These are phyloP conservation scores for Guaruba guarouba DNA, from an alignment of 2,113 vertebrate genomes.

Conservation along the genomic window DNA sequence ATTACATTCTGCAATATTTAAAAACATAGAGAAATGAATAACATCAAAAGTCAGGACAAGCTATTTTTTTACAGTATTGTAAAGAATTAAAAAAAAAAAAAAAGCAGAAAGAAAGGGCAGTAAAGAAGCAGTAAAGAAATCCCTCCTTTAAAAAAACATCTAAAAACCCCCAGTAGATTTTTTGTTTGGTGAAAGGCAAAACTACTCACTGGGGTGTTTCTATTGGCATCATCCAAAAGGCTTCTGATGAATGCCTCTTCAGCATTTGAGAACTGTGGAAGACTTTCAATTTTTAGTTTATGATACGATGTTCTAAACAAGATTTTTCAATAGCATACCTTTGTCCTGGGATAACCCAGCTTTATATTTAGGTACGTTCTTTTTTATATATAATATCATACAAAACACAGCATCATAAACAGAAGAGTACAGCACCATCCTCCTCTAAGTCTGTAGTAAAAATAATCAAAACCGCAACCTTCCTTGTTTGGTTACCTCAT, in stretches of 20 bases:
- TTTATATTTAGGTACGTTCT: background rate
- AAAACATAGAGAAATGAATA: background rate
- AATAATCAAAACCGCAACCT: background rate
- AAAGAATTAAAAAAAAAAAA: background rate
- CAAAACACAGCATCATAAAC: background rate
- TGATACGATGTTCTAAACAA: background rate
- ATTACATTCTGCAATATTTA: background rate
- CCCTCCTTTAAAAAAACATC: background rate
- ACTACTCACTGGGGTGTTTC: background rate
- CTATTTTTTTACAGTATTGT: background rate
- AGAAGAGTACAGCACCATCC: background rate
- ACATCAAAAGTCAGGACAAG: background rate
- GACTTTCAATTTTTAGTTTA: background rate
- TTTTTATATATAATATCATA: background rate
- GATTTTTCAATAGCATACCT: background rate
- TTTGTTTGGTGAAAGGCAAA: background rate
- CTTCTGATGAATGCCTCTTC: background rate
- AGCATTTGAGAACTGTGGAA: background rate
- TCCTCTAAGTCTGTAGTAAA: background rate
- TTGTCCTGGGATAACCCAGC: background rate
- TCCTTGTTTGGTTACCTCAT: constrained; percentile 82
- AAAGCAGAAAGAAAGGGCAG: background rate
- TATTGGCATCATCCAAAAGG: background rate
- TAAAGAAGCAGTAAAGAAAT: background rate
- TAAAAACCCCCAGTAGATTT: background rate